Evolutionary conservation across 2,113 vertebrate species (phyloP).

Genomic region (Acinonyx jubatus): DNA sequence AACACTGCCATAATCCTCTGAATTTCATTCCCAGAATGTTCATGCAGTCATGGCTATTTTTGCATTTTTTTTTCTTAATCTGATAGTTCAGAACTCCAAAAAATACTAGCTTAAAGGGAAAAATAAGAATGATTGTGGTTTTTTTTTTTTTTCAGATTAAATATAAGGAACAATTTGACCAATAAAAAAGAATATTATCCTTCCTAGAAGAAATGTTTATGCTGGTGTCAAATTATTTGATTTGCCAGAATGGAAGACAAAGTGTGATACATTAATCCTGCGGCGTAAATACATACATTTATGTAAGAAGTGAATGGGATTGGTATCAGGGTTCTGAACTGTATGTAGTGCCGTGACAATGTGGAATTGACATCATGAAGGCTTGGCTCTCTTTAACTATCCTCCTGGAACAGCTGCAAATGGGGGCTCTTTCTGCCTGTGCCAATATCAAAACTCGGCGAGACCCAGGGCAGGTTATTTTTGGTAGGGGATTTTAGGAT

Average conservation of each 20-base stretch:
- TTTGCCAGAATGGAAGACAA: slow-evolving; percentile 21
- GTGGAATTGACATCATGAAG: background rate
- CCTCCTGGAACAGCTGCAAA: slow-evolving; percentile 42
- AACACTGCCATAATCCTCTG: background rate
- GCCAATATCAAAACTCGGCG: background rate
- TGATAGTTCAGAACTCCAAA: slow-evolving; percentile 17
- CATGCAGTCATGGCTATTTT: background rate
- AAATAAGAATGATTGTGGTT: background rate
- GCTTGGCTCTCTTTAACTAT: background rate
- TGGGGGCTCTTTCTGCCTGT: background rate
- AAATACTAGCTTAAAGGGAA: background rate
- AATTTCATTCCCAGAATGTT: background rate
- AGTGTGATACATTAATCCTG: background rate
- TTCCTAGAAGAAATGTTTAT: slow-evolving; percentile 9
- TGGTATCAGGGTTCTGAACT: background rate
- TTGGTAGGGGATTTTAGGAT: slow-evolving; percentile 68
- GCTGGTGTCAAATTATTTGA: background rate
- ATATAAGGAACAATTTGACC: background rate
- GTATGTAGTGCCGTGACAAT: background rate
- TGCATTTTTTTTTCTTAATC: background rate
- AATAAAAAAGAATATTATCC: background rate
- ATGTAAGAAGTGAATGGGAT: background rate
- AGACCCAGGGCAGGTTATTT: slow-evolving; percentile 55
- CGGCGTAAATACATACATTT: background rate
- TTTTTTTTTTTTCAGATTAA: background rate